A percentile compares a stretch with the other conserved stretches of the same genome.
Evolutionary conservation across 2,113 vertebrate genomes (phyloP).

Genomic region (Oplegnathus fasciatus): DNA sequence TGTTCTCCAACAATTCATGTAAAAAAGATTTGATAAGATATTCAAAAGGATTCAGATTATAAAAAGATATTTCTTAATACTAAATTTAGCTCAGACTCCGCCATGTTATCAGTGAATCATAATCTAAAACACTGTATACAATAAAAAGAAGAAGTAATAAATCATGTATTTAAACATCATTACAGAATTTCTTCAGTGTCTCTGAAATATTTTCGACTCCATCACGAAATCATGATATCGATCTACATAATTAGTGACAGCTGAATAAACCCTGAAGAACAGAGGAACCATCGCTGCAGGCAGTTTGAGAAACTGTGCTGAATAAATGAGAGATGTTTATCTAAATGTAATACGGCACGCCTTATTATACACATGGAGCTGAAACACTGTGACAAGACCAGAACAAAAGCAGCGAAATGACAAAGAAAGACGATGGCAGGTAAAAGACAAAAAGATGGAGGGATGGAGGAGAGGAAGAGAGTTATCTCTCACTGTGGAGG

Average conservation of each 20-base stretch:
- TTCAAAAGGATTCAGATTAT: constrained; percentile 6
- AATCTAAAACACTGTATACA: neutral
- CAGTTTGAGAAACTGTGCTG: neutral
- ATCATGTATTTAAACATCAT: neutral
- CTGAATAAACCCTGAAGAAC: neutral
- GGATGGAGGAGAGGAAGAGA: neutral
- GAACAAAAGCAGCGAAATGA: constrained; percentile 19
- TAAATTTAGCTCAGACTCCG: neutral
- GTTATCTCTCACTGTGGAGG: neutral
- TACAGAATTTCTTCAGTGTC: neutral
- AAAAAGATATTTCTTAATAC: neutral
- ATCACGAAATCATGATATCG: constrained; percentile 32
- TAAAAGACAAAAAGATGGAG: constrained; percentile 3
- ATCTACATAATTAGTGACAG: constrained; percentile 59
- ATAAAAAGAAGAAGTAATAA: neutral
- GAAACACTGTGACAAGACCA: neutral
- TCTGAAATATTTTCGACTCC: neutral
- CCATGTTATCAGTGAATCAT: too few species aligned
- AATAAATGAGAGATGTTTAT: constrained; percentile 45
- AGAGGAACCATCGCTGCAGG: constrained; percentile 9
- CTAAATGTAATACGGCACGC: constrained; percentile 26
- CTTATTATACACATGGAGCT: neutral
- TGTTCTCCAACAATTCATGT: neutral
- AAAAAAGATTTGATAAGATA: constrained; percentile 4
- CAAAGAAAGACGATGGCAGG: neutral